phyloP scores from a whole-genome alignment of 2,888 invertebrate genomes.

The Nymphalis urticae region DNA sequence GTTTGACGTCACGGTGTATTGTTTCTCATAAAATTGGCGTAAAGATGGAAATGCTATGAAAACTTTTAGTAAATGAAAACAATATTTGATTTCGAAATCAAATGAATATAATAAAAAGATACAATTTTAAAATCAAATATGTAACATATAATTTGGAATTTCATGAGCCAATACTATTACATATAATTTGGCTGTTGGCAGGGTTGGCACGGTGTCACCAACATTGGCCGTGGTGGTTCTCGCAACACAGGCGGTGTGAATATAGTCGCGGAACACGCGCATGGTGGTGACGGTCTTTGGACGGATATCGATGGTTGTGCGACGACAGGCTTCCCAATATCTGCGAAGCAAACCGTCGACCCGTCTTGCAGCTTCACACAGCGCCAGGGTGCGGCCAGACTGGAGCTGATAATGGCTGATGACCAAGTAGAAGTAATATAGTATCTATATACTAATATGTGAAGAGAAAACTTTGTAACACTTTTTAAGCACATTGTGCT shows the following conservation, averaged over 20 bases:
- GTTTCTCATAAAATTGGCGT: no score
- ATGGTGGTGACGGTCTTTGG: conserved; percentile 48
- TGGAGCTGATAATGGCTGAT: conserved; percentile 57
- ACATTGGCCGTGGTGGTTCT: conserved; percentile 24
- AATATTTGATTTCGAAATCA: no score
- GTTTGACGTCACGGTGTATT: no score
- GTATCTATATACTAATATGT: background rate
- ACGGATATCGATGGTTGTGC: conserved; percentile 52
- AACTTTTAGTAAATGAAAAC: no score
- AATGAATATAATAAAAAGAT: no score
- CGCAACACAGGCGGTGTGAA: conserved; percentile 48
- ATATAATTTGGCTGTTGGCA: background rate
- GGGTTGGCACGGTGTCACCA: conserved; percentile 22
- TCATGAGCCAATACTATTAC: background rate
- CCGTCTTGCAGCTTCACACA: conserved; percentile 54
- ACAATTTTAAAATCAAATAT: no score
- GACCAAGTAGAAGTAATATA: no score
- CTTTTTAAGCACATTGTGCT: no score
- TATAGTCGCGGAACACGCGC: conserved; percentile 52
- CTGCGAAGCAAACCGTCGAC: conserved; percentile 54
- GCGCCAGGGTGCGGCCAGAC: conserved; percentile 61
- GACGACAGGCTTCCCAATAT: conserved; percentile 49
- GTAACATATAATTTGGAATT: background rate
- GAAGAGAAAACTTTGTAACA: background rate
- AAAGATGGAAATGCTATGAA: no score